Conservation (phyloP, 1,140 invertebrate species). For the Pseudomyrmex dendroicus region DNA sequence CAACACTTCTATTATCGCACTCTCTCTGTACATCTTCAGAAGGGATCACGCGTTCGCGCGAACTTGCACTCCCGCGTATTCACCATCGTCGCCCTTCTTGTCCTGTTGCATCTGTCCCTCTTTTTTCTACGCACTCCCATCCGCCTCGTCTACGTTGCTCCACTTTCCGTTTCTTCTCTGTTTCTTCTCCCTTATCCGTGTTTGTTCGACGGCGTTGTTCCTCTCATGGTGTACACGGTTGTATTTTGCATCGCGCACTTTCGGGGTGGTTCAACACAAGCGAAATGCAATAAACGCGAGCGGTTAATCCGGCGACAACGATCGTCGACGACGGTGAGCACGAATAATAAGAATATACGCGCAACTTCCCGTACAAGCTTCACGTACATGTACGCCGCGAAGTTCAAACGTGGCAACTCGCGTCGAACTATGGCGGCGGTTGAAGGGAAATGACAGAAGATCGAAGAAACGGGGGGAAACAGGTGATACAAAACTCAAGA, state of each 20-base stretch:
- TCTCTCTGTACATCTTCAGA: conserved; percentile 14
- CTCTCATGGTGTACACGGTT: conserved; percentile 7
- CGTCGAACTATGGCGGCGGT: conserved; percentile 66
- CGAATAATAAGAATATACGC: conserved; percentile 46
- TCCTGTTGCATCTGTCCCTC: background rate
- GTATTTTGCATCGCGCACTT: conserved; percentile 37
- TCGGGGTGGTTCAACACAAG: conserved; percentile 18
- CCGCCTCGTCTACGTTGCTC: conserved; percentile 26
- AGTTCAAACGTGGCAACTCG: conserved; percentile 62
- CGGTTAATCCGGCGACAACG: conserved; percentile 33
- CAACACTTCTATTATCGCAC: conserved; percentile 18
- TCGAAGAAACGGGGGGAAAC: conserved; percentile 59
- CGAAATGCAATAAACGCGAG: background rate
- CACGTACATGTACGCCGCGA: conserved; percentile 30
- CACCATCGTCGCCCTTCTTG: conserved; percentile 23
- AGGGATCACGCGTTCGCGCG: conserved; percentile 14
- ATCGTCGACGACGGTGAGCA: conserved; percentile 10
- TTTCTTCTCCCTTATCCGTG: conserved; percentile 22
- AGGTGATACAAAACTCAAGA: conserved; percentile 50
- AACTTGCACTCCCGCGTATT: conserved; percentile 41
- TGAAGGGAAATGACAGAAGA: conserved; percentile 58
- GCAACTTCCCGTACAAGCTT: conserved; percentile 9
- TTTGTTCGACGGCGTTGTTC: conserved; percentile 10
- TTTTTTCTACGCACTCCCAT: conserved; percentile 16
- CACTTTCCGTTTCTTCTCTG: background rate